Base-by-base conservation (phyloP, 2,888 invertebrate genomes). In the Onthophagus sagittarius region DNA sequence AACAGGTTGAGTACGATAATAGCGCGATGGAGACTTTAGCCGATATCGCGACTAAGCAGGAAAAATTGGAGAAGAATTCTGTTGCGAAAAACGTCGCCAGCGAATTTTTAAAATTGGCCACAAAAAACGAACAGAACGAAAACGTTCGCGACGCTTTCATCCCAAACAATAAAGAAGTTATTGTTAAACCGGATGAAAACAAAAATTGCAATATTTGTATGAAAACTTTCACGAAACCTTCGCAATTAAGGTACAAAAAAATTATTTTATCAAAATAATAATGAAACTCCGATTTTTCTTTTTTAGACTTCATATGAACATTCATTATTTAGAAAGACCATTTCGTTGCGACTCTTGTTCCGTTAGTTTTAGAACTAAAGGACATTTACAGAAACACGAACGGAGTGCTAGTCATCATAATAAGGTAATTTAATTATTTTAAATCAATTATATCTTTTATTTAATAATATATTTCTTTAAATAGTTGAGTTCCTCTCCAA, bases 271-370 rank as follows among this genome's bases (percentile, higher is more conserved):
- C 3, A 23, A 23, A 23, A 23, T 23, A 23, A 3, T 23, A 23
- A 1, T 23, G 3, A 23, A 23, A 23, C 3, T 23, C 3, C 23
- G 3, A 23, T 23, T 23, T 23, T 23, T 23, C 23, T 23, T 23
- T 65, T 31, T 65, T 76, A 85, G 86, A 77, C 88, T 98, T 76
- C 98, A 98, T 86, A 94, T 97, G 85, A 97, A 98, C 85, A 97
- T 97, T 78, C 98, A 98, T 86, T 97, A 96, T 81, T 92, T 98
- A 88, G 97, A 97, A 84, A 89, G 96, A 76, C 96, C 95, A 71
- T 96, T 94, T 83, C 90, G 95, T 78, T 98, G 98, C 85, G 94
- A 96, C 80, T 92, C 95, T 2, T 98, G 98, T 86, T 94, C 93
- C 62, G 93, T 96, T 31, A 95, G 96, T 79, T 98, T 98, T 83